A percentile compares a stretch with the other conserved stretches of the same genome.
Evolutionary conservation across 2,113 vertebrate species (phyloP).

Genomic region (Nesogale talazaci): DNA sequence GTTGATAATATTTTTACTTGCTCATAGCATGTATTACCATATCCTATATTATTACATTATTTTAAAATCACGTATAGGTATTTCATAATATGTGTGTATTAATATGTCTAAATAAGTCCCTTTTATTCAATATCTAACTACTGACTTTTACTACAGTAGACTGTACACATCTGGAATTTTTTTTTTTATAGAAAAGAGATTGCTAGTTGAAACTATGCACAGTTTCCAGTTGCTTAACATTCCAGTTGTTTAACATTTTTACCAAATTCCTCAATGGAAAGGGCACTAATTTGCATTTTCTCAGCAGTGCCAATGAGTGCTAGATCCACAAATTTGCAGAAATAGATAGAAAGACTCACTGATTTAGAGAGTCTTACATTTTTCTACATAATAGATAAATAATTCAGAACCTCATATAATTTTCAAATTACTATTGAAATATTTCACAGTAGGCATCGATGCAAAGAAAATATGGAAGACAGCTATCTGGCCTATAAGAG

Average conservation of each 20-base stretch:
- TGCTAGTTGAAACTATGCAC: background rate
- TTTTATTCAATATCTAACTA: background rate
- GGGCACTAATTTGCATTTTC: background rate
- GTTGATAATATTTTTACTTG: background rate
- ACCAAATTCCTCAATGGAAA: background rate
- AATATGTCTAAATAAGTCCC: background rate
- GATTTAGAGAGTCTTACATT: background rate
- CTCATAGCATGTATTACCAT: background rate
- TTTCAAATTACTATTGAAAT: too few relatives aligned
- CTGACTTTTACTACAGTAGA: too few relatives aligned
- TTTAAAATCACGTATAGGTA: background rate
- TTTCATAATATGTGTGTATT: background rate
- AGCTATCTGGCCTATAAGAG: too few relatives aligned
- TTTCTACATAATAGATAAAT: background rate
- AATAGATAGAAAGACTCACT: background rate
- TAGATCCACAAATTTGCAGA: background rate
- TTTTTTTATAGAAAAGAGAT: too few relatives aligned
- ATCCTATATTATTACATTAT: background rate
- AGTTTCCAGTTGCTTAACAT: background rate
- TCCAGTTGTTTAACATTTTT: background rate
- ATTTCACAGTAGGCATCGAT: too few relatives aligned
- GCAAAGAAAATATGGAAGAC: too few relatives aligned
- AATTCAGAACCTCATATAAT: too few relatives aligned
- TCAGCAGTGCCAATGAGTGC: background rate
- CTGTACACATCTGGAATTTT: too few relatives aligned